phyloP scores from a whole-genome alignment of 2,113 vertebrate genomes.

The Isurus oxyrinchus region DNA sequence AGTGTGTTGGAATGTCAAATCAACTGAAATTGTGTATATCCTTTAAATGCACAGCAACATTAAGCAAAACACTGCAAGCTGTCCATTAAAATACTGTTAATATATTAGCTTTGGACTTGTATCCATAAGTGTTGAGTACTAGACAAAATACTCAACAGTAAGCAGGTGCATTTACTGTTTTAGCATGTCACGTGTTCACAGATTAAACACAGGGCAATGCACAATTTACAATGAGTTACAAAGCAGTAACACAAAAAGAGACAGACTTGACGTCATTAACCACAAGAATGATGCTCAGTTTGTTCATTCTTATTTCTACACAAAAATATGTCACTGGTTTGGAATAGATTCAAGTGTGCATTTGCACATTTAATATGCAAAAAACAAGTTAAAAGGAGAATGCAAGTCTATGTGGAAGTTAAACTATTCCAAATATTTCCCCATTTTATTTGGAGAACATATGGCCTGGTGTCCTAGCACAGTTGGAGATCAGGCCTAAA shows the following conservation, averaged over 20 bases:
- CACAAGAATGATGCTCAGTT: neutral
- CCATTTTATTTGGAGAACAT: neutral
- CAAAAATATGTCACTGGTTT: neutral
- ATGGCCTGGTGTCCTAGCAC: neutral
- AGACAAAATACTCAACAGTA: neutral
- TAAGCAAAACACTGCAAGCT: neutral
- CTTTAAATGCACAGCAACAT: slow-evolving; percentile 12
- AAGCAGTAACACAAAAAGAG: neutral
- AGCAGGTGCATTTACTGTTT: slow-evolving; percentile 15
- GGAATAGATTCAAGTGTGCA: neutral
- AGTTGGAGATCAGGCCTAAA: neutral
- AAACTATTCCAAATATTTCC: neutral
- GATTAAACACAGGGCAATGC: slow-evolving; percentile 12
- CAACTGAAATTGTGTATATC: neutral
- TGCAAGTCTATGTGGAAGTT: neutral
- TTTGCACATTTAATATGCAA: neutral
- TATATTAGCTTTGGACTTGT: neutral
- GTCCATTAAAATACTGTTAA: neutral
- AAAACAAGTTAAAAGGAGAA: neutral
- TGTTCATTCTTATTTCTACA: neutral
- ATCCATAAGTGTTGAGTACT: neutral
- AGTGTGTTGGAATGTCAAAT: neutral
- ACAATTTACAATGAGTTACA: neutral
- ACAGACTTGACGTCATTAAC: neutral
- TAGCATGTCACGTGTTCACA: neutral